Evolutionary conservation across 1,140 invertebrate genomes (phyloP), one percentile per base, ranked within the genome.

Genomic region (Aphaenogaster ashmeadi): DNA sequence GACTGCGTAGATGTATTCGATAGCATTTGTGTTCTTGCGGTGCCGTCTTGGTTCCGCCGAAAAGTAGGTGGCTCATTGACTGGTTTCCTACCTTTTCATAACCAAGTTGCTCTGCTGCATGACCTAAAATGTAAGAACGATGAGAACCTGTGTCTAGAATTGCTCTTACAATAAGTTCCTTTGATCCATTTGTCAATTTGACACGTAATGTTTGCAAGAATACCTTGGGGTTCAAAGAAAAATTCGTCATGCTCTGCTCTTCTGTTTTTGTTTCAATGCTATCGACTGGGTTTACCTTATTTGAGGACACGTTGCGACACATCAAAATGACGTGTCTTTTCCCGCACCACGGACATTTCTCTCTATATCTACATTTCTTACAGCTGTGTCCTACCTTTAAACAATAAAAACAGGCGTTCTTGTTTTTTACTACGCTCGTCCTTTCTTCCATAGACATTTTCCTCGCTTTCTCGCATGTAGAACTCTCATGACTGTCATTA

Each of bases 71-170:
- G 0, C 2, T 54, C 7, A 92, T 56, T n/a, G 62, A 13, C 11
- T 84, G 71, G 18, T 64, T 21, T 0, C 36, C 84, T 5, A 90
- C n/a, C 0, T 64, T 1, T 1, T 74, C 38, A 64, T 67, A 91
- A 27, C 54, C 75, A 0, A 91, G 6, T 1, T n/a, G 11, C 0
- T 64, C n/a, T 1, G 72, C 86, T 1, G 47, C 18, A 0, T 87
- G 58, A 8, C 47, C 56, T 9, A n/a, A 18, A 15, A 89, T 58
- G 41, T 88, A 91, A 5, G 89, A 90, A 38, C 56, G 52, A 13
- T 90, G 88, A 7, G 87, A 89, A 1, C 81, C 86, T 0, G 58
- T 86, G n/a, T 90, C 89, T 13, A 92, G 41, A n/a, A 92, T 21
- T 21, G 67, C 86, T 1, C 86, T 18, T 18, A 88, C 80, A 5